A percentile compares a stretch with the other conserved stretches of the same genome.
These are phyloP conservation scores for Glareola pratincola DNA, from an alignment of 2,113 vertebrate genomes.

Conservation along the genomic window DNA sequence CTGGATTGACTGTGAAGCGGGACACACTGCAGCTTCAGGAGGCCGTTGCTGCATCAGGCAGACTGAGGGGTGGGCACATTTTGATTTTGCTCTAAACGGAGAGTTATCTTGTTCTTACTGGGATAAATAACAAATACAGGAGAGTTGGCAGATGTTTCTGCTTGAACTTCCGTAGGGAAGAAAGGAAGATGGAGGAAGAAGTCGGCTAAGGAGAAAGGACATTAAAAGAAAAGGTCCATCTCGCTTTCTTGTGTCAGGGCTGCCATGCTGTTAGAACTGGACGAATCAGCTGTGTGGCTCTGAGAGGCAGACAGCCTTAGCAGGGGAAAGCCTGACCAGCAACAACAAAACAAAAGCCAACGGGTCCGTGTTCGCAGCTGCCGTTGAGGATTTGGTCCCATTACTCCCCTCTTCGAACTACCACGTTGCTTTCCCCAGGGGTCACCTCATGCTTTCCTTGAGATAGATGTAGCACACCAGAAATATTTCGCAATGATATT, in stretches of 20 bases:
- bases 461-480: background rate
- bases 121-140: background rate
- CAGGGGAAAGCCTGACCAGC: rapidly evolving
- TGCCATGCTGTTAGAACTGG: background rate
- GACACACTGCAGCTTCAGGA: background rate
- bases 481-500: background rate
- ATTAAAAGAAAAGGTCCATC: background rate
- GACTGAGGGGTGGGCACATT: background rate
- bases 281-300: background rate
- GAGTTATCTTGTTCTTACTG: background rate
- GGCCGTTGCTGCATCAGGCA: background rate
- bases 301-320: background rate
- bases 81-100: background rate
- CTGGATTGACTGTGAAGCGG: rapidly evolving
- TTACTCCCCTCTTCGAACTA: background rate
- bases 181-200: background rate
- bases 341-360: background rate
- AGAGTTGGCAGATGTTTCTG: background rate
- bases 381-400: background rate
- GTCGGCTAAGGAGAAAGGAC: background rate
- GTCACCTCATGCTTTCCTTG: background rate
- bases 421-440: background rate
- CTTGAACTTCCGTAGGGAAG: background rate
- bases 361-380: rapidly evolving
- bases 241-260: background rate